These are phyloP conservation scores for Galerucella calmariensis DNA, from an alignment of 2,888 invertebrate species.

Conservation along the genomic window DNA sequence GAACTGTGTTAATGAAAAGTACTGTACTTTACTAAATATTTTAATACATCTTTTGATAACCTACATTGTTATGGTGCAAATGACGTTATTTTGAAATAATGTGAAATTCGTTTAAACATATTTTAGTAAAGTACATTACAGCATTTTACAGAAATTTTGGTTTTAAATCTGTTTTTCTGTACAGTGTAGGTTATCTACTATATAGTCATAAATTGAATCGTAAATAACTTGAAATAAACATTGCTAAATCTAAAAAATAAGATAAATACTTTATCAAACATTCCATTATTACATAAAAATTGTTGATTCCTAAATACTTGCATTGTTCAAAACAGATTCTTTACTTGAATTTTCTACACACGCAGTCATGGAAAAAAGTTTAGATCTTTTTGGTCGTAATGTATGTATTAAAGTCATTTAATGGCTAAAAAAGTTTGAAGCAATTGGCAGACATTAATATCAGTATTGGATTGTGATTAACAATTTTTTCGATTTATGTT, in stretches of 20 bases:
- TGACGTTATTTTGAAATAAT: not conserved
- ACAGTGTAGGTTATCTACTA: not conserved
- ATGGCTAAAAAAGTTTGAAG: not conserved
- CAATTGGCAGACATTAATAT: not conserved
- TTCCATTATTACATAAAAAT: not conserved
- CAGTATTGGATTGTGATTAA: not conserved
- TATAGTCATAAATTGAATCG: not conserved
- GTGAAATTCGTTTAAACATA: not conserved
- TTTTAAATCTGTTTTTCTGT: not conserved
- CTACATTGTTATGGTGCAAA: not conserved
- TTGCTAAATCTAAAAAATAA: not conserved
- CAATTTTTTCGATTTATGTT: not conserved
- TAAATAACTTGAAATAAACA: not conserved
- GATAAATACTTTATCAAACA: not conserved
- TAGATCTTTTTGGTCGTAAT: no score
- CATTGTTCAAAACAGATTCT: not conserved
- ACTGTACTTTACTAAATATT: conserved; percentile 9
- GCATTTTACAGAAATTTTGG: not conserved
- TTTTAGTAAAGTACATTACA: conserved; percentile 16
- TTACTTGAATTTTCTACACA: not conserved
- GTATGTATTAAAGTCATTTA: not conserved
- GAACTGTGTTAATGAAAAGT: not conserved
- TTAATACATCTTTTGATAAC: not conserved
- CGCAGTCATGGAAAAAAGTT: not conserved
- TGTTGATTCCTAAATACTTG: not conserved